phyloP scores from a whole-genome alignment of 2,888 invertebrate genomes.

The Xanthorhoe spadicearia region DNA sequence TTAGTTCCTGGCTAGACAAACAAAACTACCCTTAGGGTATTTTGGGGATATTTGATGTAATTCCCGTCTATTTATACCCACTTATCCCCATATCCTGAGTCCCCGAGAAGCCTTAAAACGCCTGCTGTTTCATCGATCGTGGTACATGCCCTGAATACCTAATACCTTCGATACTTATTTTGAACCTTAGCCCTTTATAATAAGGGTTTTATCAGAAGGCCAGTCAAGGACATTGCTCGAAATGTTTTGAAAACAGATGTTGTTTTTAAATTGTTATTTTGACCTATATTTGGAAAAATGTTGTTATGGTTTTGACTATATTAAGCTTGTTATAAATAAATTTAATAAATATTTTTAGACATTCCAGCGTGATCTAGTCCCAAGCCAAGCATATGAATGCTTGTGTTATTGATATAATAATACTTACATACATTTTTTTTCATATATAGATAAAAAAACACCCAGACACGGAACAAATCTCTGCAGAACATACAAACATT shows the following conservation, averaged over 20 bases:
- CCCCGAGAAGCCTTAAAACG: slow-evolving; percentile 37
- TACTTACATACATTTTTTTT: too few species aligned
- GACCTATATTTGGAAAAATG: slow-evolving; percentile 1
- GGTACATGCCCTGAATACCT: slow-evolving; percentile 63
- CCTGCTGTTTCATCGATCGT: slow-evolving; percentile 66
- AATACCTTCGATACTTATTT: slow-evolving; percentile 48
- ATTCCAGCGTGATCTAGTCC: too few species aligned
- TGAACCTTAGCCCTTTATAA: slow-evolving; percentile 26
- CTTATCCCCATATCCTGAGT: slow-evolving; percentile 26
- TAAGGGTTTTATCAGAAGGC: slow-evolving; percentile 46
- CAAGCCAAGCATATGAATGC: too few species aligned
- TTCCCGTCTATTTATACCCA: slow-evolving; percentile 24
- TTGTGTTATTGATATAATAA: too few species aligned
- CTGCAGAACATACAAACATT: too few species aligned
- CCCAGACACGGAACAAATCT: too few species aligned
- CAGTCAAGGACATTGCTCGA: slow-evolving; percentile 56
- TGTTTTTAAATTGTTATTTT: slow-evolving; percentile 9
- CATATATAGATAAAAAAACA: too few species aligned
- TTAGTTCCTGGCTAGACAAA: not conserved
- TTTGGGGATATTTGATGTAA: slow-evolving; percentile 3
- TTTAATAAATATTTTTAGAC: too few species aligned
- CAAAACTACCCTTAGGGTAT: not conserved
- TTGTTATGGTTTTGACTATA: not conserved
- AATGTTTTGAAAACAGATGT: slow-evolving; percentile 14
- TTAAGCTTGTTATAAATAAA: not conserved